Conservation (phyloP, 2,888 invertebrate genomes). For the Platycnemis pennipes region DNA sequence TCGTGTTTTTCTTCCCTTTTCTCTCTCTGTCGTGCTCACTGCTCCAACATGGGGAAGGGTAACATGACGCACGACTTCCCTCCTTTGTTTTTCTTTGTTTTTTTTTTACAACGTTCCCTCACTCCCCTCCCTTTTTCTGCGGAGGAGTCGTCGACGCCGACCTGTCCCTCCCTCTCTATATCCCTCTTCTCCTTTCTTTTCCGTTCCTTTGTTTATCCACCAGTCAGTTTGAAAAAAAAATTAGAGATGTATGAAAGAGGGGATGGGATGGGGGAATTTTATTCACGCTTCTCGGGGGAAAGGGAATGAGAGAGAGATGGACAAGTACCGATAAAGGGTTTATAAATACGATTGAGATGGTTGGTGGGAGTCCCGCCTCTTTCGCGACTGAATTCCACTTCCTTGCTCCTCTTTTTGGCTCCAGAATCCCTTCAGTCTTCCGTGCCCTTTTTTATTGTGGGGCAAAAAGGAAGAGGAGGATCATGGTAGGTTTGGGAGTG, state of each 20-base stretch:
- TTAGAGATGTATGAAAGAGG: not conserved
- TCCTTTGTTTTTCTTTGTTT: not conserved
- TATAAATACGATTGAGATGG: constrained; percentile 27
- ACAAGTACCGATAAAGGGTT: constrained; percentile 24
- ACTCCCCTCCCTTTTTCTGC: not conserved
- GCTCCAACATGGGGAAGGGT: constrained; percentile 26
- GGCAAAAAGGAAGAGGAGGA: not conserved
- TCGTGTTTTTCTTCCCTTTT: not conserved
- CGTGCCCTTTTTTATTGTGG: not conserved
- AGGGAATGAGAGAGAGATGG: not conserved
- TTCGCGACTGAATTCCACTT: not conserved
- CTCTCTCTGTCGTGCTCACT: not conserved
- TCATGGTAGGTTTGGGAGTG: not conserved
- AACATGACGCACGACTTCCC: not conserved
- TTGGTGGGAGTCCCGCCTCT: not conserved
- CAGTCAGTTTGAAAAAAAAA: not conserved
- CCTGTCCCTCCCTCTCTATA: not conserved
- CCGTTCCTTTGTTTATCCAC: not conserved
- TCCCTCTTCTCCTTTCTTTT: not conserved
- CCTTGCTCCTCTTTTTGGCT: not conserved
- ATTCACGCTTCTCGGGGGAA: not conserved
- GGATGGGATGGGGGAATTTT: not conserved
- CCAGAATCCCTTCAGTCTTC: not conserved
- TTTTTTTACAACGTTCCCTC: constrained; percentile 1
- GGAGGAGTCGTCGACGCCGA: not conserved